Conservation (phyloP, 2,888 invertebrate genomes). For the Lathronympha strigana region DNA sequence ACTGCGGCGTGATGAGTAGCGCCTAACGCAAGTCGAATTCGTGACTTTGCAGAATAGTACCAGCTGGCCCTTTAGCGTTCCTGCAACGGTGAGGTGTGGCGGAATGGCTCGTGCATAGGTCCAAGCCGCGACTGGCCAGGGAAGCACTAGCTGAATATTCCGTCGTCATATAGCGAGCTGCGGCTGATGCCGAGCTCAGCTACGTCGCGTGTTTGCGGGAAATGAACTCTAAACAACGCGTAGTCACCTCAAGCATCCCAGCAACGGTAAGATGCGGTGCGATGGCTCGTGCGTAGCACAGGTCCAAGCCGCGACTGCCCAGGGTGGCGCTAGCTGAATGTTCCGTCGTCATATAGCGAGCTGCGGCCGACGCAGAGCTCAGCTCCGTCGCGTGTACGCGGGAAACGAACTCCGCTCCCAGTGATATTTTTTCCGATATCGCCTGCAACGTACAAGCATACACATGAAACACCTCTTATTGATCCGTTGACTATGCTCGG, state of each 20-base stretch:
- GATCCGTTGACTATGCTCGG: too few species aligned
- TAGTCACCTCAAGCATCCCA: constrained; percentile 70
- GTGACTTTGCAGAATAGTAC: not conserved
- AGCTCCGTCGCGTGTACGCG: constrained; percentile 67
- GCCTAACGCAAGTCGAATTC: not conserved
- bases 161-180: constrained; percentile 67
- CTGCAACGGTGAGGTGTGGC: constrained; percentile 73
- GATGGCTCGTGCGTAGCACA: constrained; percentile 72
- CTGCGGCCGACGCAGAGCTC: constrained; percentile 73
- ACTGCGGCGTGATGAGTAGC: too few species aligned
- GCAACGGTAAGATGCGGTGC: constrained; percentile 74
- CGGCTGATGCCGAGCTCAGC: constrained; percentile 72
- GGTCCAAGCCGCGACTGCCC: constrained; percentile 75
- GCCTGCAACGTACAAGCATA: constrained; percentile 63
- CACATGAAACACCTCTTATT: too few species aligned
- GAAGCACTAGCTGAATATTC: constrained; percentile 74
- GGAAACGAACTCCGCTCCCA: constrained; percentile 76
- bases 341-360: constrained; percentile 66
- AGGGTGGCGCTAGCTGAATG: constrained; percentile 74
- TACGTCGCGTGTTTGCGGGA: constrained; percentile 68
- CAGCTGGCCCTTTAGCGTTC: constrained; percentile 72
- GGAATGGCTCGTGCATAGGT: constrained; percentile 67
- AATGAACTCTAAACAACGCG: constrained; percentile 74
- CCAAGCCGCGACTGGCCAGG: constrained; percentile 75
- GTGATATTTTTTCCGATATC: constrained; percentile 64